Evolutionary conservation across 2,888 invertebrate genomes (phyloP).

Genomic region (Zelleria hepariella): DNA sequence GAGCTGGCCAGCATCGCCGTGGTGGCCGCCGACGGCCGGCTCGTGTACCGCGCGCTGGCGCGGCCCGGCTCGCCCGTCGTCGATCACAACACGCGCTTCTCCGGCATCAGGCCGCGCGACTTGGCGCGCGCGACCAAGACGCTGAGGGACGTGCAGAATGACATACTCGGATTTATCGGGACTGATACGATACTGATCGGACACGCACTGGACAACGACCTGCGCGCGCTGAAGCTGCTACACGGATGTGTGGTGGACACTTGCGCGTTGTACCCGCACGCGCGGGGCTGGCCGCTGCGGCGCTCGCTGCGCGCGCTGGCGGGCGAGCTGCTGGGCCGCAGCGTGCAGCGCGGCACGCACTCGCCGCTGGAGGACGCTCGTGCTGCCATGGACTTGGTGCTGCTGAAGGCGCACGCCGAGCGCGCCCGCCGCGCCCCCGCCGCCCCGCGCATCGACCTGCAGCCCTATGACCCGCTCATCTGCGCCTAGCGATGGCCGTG

Average conservation of each 20-base stretch:
- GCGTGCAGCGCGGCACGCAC: conserved; percentile 86
- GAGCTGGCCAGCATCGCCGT: conserved; percentile 92
- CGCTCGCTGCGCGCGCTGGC: conserved; percentile 86
- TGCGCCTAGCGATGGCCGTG: conserved; percentile 45
- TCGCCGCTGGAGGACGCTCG: conserved; percentile 94
- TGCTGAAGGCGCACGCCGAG: conserved; percentile 76
- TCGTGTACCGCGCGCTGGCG: conserved; percentile 88
- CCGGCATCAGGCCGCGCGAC: conserved; percentile 83
- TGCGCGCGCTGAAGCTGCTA: conserved; percentile 86
- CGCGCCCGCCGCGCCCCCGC: conserved; percentile 33
- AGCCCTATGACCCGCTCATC: conserved; percentile 61
- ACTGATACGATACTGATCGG: conserved; percentile 93
- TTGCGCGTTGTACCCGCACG: conserved; percentile 88
- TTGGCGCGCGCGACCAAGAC: conserved; percentile 76
- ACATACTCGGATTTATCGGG: conserved; percentile 84
- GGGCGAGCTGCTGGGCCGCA: conserved; percentile 78
- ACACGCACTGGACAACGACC: conserved; percentile 95
- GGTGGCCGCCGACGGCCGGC: conserved; percentile 78
- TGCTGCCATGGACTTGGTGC: conserved; percentile 90
- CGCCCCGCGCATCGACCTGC: conserved; percentile 36
- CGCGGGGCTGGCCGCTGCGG: conserved; percentile 85
- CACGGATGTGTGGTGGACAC: conserved; percentile 93
- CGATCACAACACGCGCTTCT: conserved; percentile 96
- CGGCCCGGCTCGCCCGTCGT: conserved; percentile 86
- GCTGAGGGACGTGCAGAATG: conserved; percentile 85